These are phyloP conservation scores for Dipus sagitta DNA, from an alignment of 2,797 vertebrate species.

Conservation along the genomic window DNA sequence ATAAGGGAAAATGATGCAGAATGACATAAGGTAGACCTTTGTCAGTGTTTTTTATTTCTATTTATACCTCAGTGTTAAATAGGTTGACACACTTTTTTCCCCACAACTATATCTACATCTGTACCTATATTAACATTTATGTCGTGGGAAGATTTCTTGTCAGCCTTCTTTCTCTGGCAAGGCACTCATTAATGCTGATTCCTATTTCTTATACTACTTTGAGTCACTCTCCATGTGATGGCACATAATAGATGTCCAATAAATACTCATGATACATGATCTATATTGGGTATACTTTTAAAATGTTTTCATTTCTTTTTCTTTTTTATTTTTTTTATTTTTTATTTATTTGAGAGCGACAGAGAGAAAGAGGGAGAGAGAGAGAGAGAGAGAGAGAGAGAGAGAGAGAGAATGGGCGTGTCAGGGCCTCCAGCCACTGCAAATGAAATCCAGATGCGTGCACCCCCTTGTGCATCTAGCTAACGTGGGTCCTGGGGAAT, in stretches of 20 bases:
- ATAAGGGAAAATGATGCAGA: constrained; percentile 14
- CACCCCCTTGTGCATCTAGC: too few species aligned
- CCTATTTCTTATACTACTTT: constrained; percentile 8
- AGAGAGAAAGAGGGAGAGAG: too few species aligned
- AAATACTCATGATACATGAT: constrained; percentile 32
- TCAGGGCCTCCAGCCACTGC: too few species aligned
- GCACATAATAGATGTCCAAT: not conserved
- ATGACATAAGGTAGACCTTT: constrained; percentile 13
- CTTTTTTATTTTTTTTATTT: too few species aligned
- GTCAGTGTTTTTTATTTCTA: not conserved
- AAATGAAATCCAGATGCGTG: too few species aligned
- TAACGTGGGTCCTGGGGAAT: too few species aligned
- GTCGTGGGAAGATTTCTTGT: not conserved
- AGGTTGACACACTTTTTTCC: not conserved
- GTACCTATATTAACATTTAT: not conserved
- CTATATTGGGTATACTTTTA: not conserved
- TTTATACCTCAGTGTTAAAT: not conserved
- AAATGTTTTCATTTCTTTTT: too few species aligned
- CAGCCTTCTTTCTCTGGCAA: constrained; percentile 40
- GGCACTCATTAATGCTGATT: constrained; percentile 12
- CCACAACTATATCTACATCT: not conserved
- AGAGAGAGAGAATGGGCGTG: too few species aligned
- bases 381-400: too few species aligned
- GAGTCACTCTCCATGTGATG: constrained; percentile 12
- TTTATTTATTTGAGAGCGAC: too few species aligned